A percentile compares a stretch with the other conserved stretches of the same genome.
These are phyloP conservation scores for Henricia sp. DNA, from an alignment of 53 echinoderm and acorn worm genomes.

Conservation along the genomic window DNA sequence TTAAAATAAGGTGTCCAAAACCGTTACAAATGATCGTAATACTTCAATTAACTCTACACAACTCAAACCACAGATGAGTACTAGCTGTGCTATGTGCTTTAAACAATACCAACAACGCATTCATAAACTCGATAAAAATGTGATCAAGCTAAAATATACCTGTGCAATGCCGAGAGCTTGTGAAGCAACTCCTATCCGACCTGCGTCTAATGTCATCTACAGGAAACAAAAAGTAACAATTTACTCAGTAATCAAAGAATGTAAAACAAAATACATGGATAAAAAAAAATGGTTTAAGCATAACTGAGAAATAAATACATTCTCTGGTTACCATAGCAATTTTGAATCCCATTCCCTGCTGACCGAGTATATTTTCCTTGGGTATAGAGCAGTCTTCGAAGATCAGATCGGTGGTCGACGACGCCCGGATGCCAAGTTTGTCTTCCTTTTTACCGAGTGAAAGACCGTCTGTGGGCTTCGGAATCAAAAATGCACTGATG, in stretches of 20 bases:
- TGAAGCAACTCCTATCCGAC: slow-evolving; percentile 90
- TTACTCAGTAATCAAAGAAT: background rate
- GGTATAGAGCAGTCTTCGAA: slow-evolving; percentile 95
- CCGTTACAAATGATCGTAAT: too few species aligned
- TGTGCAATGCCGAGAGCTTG: slow-evolving; percentile 93
- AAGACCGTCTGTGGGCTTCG: slow-evolving; percentile 88
- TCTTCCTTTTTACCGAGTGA: slow-evolving; percentile 97
- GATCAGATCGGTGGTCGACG: slow-evolving; percentile 96
- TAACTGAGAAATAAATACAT: background rate
- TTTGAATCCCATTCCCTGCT: slow-evolving; percentile 96
- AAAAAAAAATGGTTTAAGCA: too few species aligned
- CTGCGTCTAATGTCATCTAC: slow-evolving; percentile 91
- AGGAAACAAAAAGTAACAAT: background rate
- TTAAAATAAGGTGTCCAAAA: too few species aligned
- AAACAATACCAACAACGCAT: background rate
- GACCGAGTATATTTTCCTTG: slow-evolving; percentile 85
- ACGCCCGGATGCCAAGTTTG: slow-evolving; percentile 92
- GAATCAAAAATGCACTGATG: slow-evolving; percentile 95
- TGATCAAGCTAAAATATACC: slow-evolving; percentile 28
- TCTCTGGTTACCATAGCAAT: slow-evolving; percentile 92
- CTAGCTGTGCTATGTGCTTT: too few species aligned
- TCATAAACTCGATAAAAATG: background rate
- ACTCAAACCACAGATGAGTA: too few species aligned
- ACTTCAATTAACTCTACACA: too few species aligned
- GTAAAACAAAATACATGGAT: background rate